These are phyloP conservation scores for Ypsolopha sequella DNA, from an alignment of 2,888 invertebrate species.

Conservation along the genomic window DNA sequence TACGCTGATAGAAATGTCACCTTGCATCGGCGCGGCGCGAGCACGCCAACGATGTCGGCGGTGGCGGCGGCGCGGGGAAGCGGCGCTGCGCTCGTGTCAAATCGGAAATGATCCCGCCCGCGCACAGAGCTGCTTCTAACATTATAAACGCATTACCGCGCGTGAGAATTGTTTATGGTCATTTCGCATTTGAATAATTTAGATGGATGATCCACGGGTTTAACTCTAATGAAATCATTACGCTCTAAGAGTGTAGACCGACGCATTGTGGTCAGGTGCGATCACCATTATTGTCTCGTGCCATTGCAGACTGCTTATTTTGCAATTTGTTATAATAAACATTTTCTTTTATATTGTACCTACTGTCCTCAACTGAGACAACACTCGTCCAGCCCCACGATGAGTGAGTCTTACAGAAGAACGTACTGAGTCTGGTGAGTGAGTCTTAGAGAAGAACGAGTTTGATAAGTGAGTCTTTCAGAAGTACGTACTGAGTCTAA, in stretches of 20 bases:
- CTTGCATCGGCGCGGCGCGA: background rate
- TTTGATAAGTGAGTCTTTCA: too few species aligned
- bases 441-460: too few species aligned
- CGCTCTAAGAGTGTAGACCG: background rate
- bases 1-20: too few species aligned
- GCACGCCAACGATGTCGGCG: background rate
- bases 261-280: too few species aligned
- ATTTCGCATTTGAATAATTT: slow-evolving; percentile 41
- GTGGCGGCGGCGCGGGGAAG: background rate
- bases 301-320: too few species aligned
- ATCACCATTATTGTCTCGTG: too few species aligned
- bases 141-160: slow-evolving; percentile 8
- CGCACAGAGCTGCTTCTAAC: background rate
- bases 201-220: slow-evolving; percentile 20
- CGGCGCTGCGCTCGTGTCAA: slow-evolving; percentile 5
- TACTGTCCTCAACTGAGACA: too few species aligned
- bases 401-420: too few species aligned
- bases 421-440: background rate
- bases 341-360: too few species aligned
- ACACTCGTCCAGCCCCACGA: too few species aligned
- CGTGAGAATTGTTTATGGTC: slow-evolving; percentile 27
- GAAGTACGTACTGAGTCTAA: background rate
- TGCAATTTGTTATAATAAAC: too few species aligned
- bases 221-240: background rate
- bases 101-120: slow-evolving; percentile 5